Percentiles rank a stretch among this genome's conserved stretches.
Evolutionary conservation across 2,797 vertebrate genomes (phyloP).

Genomic region (Hippoglossus hippoglossus): DNA sequence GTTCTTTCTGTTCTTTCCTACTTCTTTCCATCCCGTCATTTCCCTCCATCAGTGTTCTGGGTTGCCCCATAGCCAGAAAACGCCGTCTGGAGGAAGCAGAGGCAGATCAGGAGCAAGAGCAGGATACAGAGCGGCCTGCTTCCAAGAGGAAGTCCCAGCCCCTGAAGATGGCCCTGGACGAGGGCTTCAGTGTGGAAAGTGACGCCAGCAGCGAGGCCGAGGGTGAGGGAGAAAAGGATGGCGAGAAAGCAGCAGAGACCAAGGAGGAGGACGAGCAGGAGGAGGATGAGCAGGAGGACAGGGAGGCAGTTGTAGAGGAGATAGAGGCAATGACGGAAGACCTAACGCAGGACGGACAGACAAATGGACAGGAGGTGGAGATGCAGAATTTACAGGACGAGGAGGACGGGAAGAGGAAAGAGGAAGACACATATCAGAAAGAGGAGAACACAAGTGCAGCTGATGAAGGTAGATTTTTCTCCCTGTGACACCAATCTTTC

Average conservation of each 20-base stretch:
- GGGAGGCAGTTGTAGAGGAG: constrained; percentile 26
- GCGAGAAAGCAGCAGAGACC: constrained; percentile 51
- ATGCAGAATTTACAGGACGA: constrained; percentile 22
- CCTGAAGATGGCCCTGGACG: constrained; percentile 91
- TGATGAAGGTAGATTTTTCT: constrained; percentile 46
- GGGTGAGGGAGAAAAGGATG: constrained; percentile 86
- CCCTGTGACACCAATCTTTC: background rate
- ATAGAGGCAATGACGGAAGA: constrained; percentile 47
- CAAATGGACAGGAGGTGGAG: constrained; percentile 38
- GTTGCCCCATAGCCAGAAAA: constrained; percentile 95
- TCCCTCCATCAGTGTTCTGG: constrained; percentile 85
- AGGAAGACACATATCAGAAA: constrained; percentile 41
- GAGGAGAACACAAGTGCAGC: constrained; percentile 36
- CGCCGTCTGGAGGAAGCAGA: constrained; percentile 90
- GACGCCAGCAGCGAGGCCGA: constrained; percentile 90
- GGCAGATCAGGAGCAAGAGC: constrained; percentile 76
- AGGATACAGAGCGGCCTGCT: constrained; percentile 79
- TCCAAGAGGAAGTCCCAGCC: constrained; percentile 94
- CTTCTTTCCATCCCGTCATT: background rate
- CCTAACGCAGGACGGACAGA: constrained; percentile 37
- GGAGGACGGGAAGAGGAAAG: constrained; percentile 40
- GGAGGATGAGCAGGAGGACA: constrained; percentile 37
- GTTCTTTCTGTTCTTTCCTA: background rate
- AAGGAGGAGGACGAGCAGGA: constrained; percentile 40
- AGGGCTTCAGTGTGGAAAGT: constrained; percentile 91